These are phyloP conservation scores for Mesorhabditis spiculigera DNA, from an alignment of 2,888 invertebrate species.

Conservation along the genomic window DNA sequence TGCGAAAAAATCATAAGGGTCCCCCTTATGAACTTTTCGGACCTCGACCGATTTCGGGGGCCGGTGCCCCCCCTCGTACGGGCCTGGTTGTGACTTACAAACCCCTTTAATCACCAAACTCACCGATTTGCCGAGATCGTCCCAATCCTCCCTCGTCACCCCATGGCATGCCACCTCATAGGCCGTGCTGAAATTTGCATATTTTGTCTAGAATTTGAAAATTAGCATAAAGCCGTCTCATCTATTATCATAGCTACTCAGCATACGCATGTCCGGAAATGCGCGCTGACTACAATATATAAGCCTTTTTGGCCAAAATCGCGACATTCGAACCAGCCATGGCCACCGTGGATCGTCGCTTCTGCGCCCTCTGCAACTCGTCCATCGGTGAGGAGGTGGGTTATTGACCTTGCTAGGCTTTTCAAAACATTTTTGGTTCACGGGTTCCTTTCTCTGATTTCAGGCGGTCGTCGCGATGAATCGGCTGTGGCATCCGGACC, in stretches of 20 bases:
- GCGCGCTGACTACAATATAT: no score
- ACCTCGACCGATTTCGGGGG: no score
- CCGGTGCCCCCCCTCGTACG: no score
- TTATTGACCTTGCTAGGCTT: not conserved
- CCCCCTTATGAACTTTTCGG: no score
- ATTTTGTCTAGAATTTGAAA: not conserved
- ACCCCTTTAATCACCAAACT: not conserved
- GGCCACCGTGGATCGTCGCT: conserved; percentile 39
- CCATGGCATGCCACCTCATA: conserved; percentile 85
- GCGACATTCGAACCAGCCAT: not conserved
- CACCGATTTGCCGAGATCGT: conserved; percentile 80
- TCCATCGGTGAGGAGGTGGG: conserved; percentile 47
- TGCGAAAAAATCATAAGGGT: no score
- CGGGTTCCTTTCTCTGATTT: not conserved
- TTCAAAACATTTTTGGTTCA: not conserved
- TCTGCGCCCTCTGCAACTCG: conserved; percentile 46
- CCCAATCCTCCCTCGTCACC: conserved; percentile 91
- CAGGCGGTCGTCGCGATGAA: conserved; percentile 72
- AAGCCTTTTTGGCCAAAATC: no score
- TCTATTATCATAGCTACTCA: no score
- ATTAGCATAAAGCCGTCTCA: not conserved
- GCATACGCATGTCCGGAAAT: no score
- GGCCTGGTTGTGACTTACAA: not conserved
- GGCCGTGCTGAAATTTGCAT: conserved; percentile 69
- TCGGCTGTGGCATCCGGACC: conserved; percentile 97